Conservation (phyloP, 2,797 vertebrate genomes). For the Rhinophrynus dorsalis region DNA sequence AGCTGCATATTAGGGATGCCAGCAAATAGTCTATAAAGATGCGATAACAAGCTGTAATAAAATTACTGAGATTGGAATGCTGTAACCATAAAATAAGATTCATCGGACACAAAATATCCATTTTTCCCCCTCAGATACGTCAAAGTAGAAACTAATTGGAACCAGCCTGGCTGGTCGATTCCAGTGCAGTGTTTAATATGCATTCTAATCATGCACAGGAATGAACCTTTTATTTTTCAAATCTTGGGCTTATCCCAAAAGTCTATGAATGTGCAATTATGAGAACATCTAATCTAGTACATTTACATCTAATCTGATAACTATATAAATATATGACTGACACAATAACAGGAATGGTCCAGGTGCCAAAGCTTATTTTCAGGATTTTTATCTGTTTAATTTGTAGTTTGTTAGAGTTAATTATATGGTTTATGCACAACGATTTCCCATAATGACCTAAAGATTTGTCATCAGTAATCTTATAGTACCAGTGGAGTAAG, state of each 20-base stretch:
- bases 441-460: no score
- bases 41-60: conserved; percentile 23
- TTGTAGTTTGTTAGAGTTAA: no score
- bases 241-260: conserved; percentile 13
- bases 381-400: no score
- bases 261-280: background rate
- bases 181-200: background rate
- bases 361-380: background rate
- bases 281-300: conserved; percentile 35
- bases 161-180: conserved; percentile 17
- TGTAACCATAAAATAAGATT: conserved; percentile 28
- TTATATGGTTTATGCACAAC: no score
- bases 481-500: no score
- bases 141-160: conserved; percentile 22
- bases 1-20: conserved; percentile 2
- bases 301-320: conserved; percentile 32
- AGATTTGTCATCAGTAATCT: no score
- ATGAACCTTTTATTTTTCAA: conserved; percentile 22
- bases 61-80: conserved; percentile 19
- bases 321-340: background rate
- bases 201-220: conserved; percentile 16
- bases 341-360: background rate
- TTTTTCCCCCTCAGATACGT: conserved; percentile 8
- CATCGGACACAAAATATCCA: background rate
- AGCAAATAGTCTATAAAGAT: conserved; percentile 38